phyloP scores from a whole-genome alignment of 2,888 invertebrate species.

The Nomada fucata region DNA sequence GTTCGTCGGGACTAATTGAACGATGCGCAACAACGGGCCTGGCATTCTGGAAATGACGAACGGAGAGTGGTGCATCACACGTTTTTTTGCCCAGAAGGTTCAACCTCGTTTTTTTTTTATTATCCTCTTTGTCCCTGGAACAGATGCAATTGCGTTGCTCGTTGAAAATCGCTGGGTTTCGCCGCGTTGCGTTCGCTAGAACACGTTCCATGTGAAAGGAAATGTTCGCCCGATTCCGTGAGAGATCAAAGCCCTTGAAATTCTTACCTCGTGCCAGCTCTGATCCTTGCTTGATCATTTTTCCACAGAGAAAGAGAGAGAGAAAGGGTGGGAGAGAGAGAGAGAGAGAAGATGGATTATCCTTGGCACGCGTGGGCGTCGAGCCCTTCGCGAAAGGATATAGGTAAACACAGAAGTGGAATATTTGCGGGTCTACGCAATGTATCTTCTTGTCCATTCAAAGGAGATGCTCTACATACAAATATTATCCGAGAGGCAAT shows the following conservation, averaged over 20 bases:
- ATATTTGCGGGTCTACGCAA: neutral
- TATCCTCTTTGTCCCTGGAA: neutral
- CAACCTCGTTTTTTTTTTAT: neutral
- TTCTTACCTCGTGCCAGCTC: slow-evolving; percentile 18
- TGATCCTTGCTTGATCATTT: slow-evolving; percentile 28
- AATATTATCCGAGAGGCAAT: slow-evolving; percentile 21
- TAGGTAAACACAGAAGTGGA: neutral
- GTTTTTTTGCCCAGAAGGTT: no score
- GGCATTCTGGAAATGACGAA: no score
- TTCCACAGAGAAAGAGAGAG: slow-evolving; percentile 20
- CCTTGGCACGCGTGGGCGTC: slow-evolving; percentile 16
- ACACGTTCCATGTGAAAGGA: slow-evolving; percentile 46
- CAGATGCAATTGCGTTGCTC: neutral
- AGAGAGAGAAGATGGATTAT: slow-evolving; percentile 40
- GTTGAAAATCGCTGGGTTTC: slow-evolving; percentile 16
- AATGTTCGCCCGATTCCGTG: slow-evolving; percentile 29
- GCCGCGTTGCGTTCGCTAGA: neutral
- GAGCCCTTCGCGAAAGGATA: slow-evolving; percentile 29
- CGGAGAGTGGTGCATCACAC: no score
- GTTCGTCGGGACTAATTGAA: no score
- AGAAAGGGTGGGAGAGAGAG: slow-evolving; percentile 24
- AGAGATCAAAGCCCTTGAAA: slow-evolving; percentile 57
- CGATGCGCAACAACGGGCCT: no score
- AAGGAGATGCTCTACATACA: slow-evolving; percentile 12
- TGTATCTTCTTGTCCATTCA: slow-evolving; percentile 11